phyloP scores from a whole-genome alignment of 2,797 vertebrate genomes.

The Onychomys arenicola region DNA sequence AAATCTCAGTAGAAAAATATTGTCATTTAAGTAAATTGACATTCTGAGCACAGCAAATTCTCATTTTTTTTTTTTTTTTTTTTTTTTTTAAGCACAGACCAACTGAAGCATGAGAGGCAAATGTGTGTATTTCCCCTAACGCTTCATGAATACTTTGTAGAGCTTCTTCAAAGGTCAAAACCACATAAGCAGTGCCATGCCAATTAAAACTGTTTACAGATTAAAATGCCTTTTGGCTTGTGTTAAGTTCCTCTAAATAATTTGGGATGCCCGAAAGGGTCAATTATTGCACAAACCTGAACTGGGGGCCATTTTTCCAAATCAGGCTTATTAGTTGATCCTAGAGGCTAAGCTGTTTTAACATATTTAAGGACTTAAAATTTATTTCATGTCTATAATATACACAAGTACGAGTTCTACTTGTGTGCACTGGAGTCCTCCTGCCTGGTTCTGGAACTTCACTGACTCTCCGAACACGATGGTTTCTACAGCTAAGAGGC shows the following conservation, averaged over 20 bases:
- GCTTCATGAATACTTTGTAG: neutral
- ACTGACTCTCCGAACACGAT: neutral
- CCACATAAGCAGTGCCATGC: neutral
- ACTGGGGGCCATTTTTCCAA: neutral
- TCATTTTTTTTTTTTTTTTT: neutral
- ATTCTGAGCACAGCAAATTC: constrained; percentile 1
- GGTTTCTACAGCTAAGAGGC: neutral
- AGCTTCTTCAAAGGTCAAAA: constrained; percentile 1
- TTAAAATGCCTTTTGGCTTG: neutral
- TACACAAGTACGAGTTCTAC: neutral
- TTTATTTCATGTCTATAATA: neutral
- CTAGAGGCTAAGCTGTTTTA: neutral
- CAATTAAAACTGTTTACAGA: constrained; percentile 30
- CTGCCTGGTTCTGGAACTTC: neutral
- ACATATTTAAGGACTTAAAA: neutral
- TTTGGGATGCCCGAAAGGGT: neutral
- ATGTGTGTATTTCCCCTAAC: neutral
- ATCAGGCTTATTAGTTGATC: neutral
- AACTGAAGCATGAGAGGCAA: neutral
- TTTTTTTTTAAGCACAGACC: constrained; percentile 1
- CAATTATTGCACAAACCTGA: neutral
- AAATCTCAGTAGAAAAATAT: neutral
- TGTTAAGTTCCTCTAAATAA: neutral
- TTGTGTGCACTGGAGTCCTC: neutral
- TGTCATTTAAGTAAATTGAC: constrained; percentile 22